These are phyloP conservation scores for Plagiodera versicolora DNA, from an alignment of 2,888 invertebrate species.

Conservation along the genomic window DNA sequence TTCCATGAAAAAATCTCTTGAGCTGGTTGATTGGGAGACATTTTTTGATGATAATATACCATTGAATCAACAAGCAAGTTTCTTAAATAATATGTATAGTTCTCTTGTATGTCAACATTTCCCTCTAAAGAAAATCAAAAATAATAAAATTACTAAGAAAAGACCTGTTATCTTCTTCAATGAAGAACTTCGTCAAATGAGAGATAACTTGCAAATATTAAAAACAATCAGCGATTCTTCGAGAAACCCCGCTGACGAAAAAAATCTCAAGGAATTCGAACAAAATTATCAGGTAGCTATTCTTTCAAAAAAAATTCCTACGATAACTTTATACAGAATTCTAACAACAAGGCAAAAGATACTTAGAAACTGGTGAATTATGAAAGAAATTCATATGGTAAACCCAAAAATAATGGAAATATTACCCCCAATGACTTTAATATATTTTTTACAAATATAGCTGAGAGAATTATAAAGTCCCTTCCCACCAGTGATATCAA, in stretches of 20 bases:
- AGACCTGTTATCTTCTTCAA: neutral
- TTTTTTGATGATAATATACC: neutral
- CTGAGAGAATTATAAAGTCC: neutral
- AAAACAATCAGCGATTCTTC: neutral
- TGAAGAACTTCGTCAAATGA: neutral
- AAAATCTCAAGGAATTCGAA: neutral
- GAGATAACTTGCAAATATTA: neutral
- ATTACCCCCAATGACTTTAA: neutral
- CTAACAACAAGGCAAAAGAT: neutral
- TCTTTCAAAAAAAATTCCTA: neutral
- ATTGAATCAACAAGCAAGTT: neutral
- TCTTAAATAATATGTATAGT: neutral
- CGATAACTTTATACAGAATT: neutral
- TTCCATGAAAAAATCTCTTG: neutral
- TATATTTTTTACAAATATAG: conserved; percentile 2
- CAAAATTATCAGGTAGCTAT: too few relatives aligned
- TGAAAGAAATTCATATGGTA: neutral
- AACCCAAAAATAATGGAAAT: too few relatives aligned
- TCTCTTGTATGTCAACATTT: neutral
- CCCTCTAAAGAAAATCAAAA: neutral
- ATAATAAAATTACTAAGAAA: neutral
- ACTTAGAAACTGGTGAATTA: neutral
- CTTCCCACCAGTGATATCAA: neutral
- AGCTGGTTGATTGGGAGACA: neutral
- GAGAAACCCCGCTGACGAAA: neutral